phyloP scores from a whole-genome alignment of 2,797 vertebrate genomes.

The Ctenopoma multispine region DNA sequence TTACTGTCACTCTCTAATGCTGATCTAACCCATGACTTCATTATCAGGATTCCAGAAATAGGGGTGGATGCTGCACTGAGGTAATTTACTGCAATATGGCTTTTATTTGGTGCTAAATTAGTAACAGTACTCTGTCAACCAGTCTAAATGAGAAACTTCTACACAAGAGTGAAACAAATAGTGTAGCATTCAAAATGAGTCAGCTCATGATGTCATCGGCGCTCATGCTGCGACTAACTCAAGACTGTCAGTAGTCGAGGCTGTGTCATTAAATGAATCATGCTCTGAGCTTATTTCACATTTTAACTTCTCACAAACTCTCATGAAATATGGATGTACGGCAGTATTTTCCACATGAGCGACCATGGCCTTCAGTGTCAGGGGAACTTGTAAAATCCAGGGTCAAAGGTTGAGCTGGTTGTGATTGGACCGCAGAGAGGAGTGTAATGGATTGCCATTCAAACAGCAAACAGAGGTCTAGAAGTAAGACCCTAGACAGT shows the following conservation, averaged over 20 bases:
- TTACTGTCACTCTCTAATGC: conserved; percentile 33
- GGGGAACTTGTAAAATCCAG: conserved; percentile 21
- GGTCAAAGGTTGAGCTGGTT: conserved; percentile 46
- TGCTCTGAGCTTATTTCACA: conserved; percentile 43
- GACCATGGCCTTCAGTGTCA: conserved; percentile 11
- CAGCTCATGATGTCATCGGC: conserved; percentile 60
- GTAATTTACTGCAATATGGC: conserved; percentile 57
- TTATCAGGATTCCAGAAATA: conserved; percentile 51
- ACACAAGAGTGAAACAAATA: conserved; percentile 23
- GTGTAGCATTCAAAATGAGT: conserved; percentile 16
- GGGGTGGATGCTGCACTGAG: conserved; percentile 50
- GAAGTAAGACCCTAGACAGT: background rate
- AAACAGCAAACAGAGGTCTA: conserved; percentile 1
- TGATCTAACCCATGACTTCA: conserved; percentile 67
- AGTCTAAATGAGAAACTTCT: conserved; percentile 9
- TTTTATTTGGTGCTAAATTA: conserved; percentile 71
- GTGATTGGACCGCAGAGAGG: conserved; percentile 18
- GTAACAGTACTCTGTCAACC: conserved; percentile 39
- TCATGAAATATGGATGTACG: conserved; percentile 51
- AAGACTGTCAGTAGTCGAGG: conserved; percentile 28
- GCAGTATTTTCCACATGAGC: conserved; percentile 31
- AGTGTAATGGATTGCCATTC: conserved; percentile 45
- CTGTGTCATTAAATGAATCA: conserved; percentile 57
- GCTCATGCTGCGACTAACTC: conserved; percentile 41
- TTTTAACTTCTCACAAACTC: conserved; percentile 47